Evolutionary conservation across 1,140 invertebrate species (phyloP), one percentile per base, ranked within the genome.

Genomic region (Episyrphus balteatus): DNA sequence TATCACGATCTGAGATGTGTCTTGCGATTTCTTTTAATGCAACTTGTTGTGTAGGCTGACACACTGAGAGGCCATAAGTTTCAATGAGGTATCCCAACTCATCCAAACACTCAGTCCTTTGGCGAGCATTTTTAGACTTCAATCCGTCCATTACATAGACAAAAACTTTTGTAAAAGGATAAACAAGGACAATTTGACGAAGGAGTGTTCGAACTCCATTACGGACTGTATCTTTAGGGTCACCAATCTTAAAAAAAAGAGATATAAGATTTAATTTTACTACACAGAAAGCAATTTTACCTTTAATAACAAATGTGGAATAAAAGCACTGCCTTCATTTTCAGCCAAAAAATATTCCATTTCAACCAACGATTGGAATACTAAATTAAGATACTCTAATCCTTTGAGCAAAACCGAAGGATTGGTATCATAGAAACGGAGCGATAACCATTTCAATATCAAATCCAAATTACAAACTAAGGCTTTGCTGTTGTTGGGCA

Each of bases 401-500:
- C 88, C 90, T 76, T 93, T 94, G 44, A 97, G 74, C 30, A 98
- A 74, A 26, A 98, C 94, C 19, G 92, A 93, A 15, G 95, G 94
- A 75, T 98, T 99, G 10, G 95, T 98, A 72, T 98, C 95, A 59
- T 96, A 98, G 69, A 98, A 98, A 52, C 94, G 74, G 13, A 98
- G 66, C 0, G 93, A 96, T 49, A 97, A 66, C 96, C 96, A 99
- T 68, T 95, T 96, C 11, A 99, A 73, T 48, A 98, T 84, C 36
- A 99, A 72, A 74, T 99, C 96, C 45, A 97, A 73, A 73, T 98
- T 98, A 12, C 82, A 82, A 26, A 92, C 79, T 17, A 94, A 75
- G 6, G 89, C 86, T 58, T 82, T 78, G 13, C 79, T 78, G 54
- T 88, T 84, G 17, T 76, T 78, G 7, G 81, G 73, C 21, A 92